Evolutionary conservation across 2,113 vertebrate species (phyloP), one percentile per base, ranked within the genome.

Genomic region (Antennarius striatus): DNA sequence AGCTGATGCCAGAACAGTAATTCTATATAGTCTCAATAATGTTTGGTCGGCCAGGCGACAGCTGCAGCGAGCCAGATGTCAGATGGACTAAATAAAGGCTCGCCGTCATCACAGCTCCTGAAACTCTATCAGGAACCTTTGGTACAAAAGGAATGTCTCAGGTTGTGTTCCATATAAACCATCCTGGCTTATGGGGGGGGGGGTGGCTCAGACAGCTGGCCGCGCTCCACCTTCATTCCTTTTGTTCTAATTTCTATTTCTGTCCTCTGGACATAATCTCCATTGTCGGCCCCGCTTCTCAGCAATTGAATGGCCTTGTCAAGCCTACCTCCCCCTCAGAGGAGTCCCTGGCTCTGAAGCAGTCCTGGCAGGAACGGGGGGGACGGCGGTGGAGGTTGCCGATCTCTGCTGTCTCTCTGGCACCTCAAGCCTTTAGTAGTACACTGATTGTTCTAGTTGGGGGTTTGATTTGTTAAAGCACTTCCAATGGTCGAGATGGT

Each of bases 241-340:
- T 89, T 87, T 91, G 77, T 88, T 89, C 81, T 82, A 86, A 85
- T 88, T 89, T 90, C 76, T 86, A 82, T 88, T 86, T 84, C 63
- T 75, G 45, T 90, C 81, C 79, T 58, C 66, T 73, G 81, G 88
- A 86, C 87, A 75, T 67, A 82, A 83, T 76, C 79, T 74, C 83
- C 76, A 73, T 76, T 80, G 77, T 87, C 82, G 72, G 77, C 73
- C 75, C 56, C 66, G 64, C 50, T 65, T 72, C 77, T 81, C 69
- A 1, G 80, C 75, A 57, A 84, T 81, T 84, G 80, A 84, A 82
- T 67, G 56, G 76, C 79, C 54, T 72, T 67, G 50, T 72, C 73
- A 68, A 63, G 77, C 45, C 60, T 90, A 82, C 79, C 39, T 10
- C 39, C 39, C 39, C 39, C 39, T 3, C 39, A 40, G 10, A 7